Base-by-base conservation (phyloP, 2,797 vertebrate species). In the Microctenopoma lineatum region DNA sequence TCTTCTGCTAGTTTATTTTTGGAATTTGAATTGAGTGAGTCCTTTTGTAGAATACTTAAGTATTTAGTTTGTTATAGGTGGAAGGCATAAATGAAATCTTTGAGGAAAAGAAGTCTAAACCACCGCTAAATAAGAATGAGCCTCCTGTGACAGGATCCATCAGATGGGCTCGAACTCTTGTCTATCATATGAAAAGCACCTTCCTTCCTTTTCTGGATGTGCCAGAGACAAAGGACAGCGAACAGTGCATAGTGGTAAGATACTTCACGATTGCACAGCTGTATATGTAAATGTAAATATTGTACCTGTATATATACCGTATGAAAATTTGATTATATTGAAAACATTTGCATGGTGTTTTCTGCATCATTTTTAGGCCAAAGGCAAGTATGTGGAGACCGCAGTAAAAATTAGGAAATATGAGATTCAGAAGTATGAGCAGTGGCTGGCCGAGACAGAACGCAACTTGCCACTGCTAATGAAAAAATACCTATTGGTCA, bases 71-170 rank as follows among this genome's bases (percentile, higher is more conserved):
- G 7, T 62, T 90, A 15, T 76, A 99, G 98, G 90, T 99, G 0
- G 93, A 97, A 78, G 73, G 73, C 5, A 73, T 96, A 14, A 89
- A 92, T 41, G 86, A 87, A 18, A 90, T 95, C 25, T 99, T 98
- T 75, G 57, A 93, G 61, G 70, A 89, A 75, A 85, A 95, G 54
- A 90, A 92, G 3, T 84, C 94, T 34, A 90, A 92, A 48, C 98
- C 97, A 0, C 95, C 95, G 0, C 63, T 96, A 32, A 93, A 79
- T 77, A 96, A 94, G 81, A 92, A 92, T 38, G 95, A 97, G 45
- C 96, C 97, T 47, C 95, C 95, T 0, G 87, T 96, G 48, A 95
- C 97, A 2, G 97, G 97, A 27, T 93, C 96, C 12, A 96, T 99
- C 70, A 89, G 84, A 72, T 99, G 98, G 98, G 92, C 87, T 1